Evolutionary conservation across 2,888 invertebrate genomes (phyloP), one percentile per base, ranked within the genome.

Genomic region (Ennomos erosarius): DNA sequence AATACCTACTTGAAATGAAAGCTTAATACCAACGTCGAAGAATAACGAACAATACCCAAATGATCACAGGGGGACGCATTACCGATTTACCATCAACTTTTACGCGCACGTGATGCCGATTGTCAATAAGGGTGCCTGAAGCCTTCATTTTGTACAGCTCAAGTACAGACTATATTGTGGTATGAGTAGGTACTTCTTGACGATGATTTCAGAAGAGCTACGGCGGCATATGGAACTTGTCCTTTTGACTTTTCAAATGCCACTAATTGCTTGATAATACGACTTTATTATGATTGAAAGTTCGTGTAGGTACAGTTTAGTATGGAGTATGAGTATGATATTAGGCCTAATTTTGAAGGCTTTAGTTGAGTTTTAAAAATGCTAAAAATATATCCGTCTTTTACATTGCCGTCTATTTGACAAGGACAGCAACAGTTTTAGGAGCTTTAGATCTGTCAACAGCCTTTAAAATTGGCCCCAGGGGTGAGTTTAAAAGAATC

Each of bases 101-200:
- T 26, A 82, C 68, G 78, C 76, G 85, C 89, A 88, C 89, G 89
- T 88, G 88, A 82, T 82, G 70, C 43, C 70, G 53, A 71, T 62
- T 54, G 37, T 56, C 34, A 51, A 43, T 50, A 59, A 53, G 53
- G 40, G 62, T 59, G 62, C 53, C 35, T 9, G 10, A 38, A 52
- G 55, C 47, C 53, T 48, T 9, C n/a, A 10, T 33, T 42, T 10
- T 44, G 59, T 58, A 53, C 49, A 26, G 26, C 26, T 6, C 6
- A 6, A 26, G 37, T 36, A 34, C 34, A 13, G 6, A 37, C 8
- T 40, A n/a, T 10, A 39, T n/a, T 34, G 34, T 46, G 8, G 12
- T 39, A 53, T 37, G 44, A 37, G 9, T 33, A 38, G 51, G 59
- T 39, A 40, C 54, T 54, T 26, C 43, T 26, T 16, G 36, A 39